Evolutionary conservation across 2,888 invertebrate species (phyloP).

Genomic region (Apotomis capreana): DNA sequence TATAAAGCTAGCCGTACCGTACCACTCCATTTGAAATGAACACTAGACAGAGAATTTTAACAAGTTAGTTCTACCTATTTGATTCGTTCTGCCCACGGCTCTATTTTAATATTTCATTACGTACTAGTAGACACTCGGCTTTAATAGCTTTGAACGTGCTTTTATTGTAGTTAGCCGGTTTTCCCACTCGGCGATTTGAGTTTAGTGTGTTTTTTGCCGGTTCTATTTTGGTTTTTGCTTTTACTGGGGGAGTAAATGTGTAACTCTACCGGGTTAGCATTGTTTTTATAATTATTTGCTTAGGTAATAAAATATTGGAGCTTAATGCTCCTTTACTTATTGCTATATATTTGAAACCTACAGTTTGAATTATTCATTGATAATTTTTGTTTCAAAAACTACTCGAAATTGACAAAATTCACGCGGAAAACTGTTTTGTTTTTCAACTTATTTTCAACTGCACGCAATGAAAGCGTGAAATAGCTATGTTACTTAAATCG

Average conservation of each 20-base stretch:
- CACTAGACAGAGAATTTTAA: constrained; percentile 53
- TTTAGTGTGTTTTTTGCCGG: constrained; percentile 45
- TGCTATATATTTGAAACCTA: no score
- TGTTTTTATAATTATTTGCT: no score
- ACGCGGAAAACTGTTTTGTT: no score
- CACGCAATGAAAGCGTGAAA: no score
- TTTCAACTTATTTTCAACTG: no score
- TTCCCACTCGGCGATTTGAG: constrained; percentile 50
- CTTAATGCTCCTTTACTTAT: no score
- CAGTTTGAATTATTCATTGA: no score
- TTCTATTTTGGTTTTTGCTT: constrained; percentile 40
- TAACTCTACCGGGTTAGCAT: neutral
- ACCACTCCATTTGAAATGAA: constrained; percentile 12
- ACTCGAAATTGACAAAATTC: no score
- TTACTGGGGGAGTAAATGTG: constrained; percentile 17
- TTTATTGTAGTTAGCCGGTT: constrained; percentile 60
- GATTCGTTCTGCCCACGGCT: constrained; percentile 56
- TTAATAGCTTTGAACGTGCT: constrained; percentile 64
- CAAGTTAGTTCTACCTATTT: constrained; percentile 61
- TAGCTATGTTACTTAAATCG: no score
- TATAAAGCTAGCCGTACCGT: constrained; percentile 55
- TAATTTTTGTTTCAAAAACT: no score
- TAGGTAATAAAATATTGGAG: no score
- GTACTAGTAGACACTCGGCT: constrained; percentile 55
- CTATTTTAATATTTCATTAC: constrained; percentile 70